A percentile compares a stretch with the other conserved stretches of the same genome.
These are phyloP conservation scores for Philotrypesis tridentata DNA, from an alignment of 1,140 invertebrate genomes.

Conservation along the genomic window DNA sequence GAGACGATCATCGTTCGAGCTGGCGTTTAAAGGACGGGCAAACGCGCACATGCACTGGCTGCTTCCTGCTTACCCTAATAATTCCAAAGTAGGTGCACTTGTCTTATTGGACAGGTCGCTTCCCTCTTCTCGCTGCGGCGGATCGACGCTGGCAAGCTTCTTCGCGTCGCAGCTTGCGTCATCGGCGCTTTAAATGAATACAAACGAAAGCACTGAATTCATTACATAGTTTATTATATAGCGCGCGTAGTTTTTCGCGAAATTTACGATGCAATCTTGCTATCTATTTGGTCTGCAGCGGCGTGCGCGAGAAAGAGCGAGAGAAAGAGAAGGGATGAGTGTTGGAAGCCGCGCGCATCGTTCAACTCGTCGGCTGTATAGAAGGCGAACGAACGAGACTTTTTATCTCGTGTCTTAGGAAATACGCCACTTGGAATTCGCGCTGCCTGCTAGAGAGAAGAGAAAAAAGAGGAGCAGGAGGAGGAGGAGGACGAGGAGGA, in stretches of 20 bases:
- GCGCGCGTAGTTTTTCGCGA: background rate
- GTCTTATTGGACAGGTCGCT: background rate
- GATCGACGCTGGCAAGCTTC: too few species aligned
- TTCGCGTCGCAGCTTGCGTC: background rate
- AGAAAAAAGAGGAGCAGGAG: too few species aligned
- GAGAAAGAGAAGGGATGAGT: too few species aligned
- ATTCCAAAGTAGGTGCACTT: background rate
- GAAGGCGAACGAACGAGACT: constrained; percentile 32
- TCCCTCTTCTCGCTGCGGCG: too few species aligned
- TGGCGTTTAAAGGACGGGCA: background rate
- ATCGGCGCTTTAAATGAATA: background rate
- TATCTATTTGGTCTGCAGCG: background rate
- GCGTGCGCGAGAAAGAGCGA: too few species aligned
- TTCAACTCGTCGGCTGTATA: background rate
- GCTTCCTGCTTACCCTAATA: constrained; percentile 18
- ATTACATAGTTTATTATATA: too few species aligned
- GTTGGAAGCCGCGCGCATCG: background rate
- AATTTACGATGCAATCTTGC: constrained; percentile 5
- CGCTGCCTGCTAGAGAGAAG: too few species aligned
- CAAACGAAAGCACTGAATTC: background rate
- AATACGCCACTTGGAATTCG: constrained; percentile 39
- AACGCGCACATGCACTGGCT: background rate
- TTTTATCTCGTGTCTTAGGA: constrained; percentile 44
- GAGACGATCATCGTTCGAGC: background rate
- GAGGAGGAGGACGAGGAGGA: too few species aligned